phyloP scores from a whole-genome alignment of 2,113 vertebrate genomes.

The Tympanuchus pallidicinctus region DNA sequence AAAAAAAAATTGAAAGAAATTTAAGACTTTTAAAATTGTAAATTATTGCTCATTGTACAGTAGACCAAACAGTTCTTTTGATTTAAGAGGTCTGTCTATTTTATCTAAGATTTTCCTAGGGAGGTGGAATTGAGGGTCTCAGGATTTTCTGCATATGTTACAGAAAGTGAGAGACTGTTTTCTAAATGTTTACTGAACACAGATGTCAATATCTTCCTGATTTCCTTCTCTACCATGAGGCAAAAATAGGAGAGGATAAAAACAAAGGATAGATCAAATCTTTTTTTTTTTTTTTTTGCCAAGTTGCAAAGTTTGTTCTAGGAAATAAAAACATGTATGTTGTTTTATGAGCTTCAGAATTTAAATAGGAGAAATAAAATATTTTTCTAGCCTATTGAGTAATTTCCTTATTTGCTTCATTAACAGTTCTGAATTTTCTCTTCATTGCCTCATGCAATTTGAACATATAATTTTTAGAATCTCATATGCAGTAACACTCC shows the following conservation, averaged over 20 bases:
- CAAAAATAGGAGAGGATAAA: not conserved
- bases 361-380: not conserved
- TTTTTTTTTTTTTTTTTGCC: not conserved
- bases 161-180: not conserved
- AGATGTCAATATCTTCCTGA: not conserved
- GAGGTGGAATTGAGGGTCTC: not conserved
- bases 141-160: not conserved
- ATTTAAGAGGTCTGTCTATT: not conserved
- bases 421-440: not conserved
- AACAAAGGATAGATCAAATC: accelerated
- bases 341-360: not conserved
- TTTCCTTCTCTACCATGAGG: not conserved
- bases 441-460: not conserved
- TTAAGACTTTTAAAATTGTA: not conserved
- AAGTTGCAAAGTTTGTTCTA: not conserved
- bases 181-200: not conserved
- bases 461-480: not conserved
- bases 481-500: not conserved
- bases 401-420: not conserved
- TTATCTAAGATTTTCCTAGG: not conserved
- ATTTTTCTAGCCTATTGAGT: not conserved
- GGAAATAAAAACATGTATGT: not conserved
- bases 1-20: not conserved
- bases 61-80: not conserved
- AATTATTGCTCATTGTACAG: not conserved